phyloP scores from a whole-genome alignment of 2,113 vertebrate species.

The Dicentrarchus labrax region DNA sequence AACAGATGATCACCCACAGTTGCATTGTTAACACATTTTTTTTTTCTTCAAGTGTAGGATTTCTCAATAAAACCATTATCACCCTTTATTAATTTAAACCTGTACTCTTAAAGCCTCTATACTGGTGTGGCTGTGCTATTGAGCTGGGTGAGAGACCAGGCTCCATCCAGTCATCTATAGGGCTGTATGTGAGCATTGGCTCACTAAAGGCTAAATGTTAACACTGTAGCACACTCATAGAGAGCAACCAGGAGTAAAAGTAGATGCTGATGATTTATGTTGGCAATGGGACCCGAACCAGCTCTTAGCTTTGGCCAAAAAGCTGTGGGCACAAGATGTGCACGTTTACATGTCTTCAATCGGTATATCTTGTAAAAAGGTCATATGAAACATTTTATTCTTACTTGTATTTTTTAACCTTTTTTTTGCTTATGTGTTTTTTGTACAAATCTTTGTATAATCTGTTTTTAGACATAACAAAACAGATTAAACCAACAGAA shows the following conservation, averaged over 20 bases:
- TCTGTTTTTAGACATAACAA: slow-evolving; percentile 79
- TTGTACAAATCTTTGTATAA: slow-evolving; percentile 83
- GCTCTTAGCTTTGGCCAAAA: slow-evolving; percentile 66
- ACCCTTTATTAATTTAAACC: slow-evolving; percentile 51
- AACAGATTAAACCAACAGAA: slow-evolving; percentile 74
- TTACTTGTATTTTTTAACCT: slow-evolving; percentile 36
- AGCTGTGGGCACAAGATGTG: slow-evolving; percentile 61
- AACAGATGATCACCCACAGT: slow-evolving; percentile 62
- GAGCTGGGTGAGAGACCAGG: slow-evolving; percentile 18
- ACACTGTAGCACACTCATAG: slow-evolving; percentile 63
- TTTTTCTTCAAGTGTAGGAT: slow-evolving; percentile 71
- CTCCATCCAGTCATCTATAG: slow-evolving; percentile 53
- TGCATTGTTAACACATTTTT: slow-evolving; percentile 54
- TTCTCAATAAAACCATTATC: slow-evolving; percentile 71
- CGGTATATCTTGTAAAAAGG: slow-evolving; percentile 80
- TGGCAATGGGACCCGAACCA: slow-evolving; percentile 80
- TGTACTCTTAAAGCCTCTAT: slow-evolving; percentile 62
- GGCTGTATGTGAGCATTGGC: slow-evolving; percentile 44
- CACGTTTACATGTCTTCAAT: slow-evolving; percentile 70
- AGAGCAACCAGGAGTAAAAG: slow-evolving; percentile 68
- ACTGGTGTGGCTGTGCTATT: slow-evolving; percentile 58
- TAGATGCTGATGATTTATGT: slow-evolving; percentile 85
- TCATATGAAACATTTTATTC: slow-evolving; percentile 80
- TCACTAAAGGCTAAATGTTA: slow-evolving; percentile 60
- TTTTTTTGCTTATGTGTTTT: slow-evolving; percentile 59